Conservation (phyloP, 2,797 vertebrate species). For the Hyperoplus immaculatus region DNA sequence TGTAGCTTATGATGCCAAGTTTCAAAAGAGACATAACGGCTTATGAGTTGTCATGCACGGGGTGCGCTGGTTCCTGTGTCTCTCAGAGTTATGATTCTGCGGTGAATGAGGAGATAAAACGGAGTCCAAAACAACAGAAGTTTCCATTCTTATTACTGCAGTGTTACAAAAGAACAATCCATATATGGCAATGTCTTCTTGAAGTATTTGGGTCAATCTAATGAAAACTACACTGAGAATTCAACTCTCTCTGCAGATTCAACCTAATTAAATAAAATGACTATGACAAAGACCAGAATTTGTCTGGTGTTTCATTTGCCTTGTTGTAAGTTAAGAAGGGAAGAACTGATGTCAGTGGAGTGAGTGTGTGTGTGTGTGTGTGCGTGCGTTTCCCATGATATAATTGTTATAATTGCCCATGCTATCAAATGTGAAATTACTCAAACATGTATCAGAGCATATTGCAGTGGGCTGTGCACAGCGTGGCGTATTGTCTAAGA, state of each 20-base stretch:
- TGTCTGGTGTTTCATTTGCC: no score
- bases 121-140: constrained; percentile 36
- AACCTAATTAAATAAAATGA: constrained; percentile 68
- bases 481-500: background rate
- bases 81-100: constrained; percentile 12
- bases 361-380: constrained; percentile 6
- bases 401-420: no score
- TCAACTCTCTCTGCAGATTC: constrained; percentile 58
- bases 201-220: constrained; percentile 69
- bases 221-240: constrained; percentile 57
- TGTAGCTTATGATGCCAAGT: background rate
- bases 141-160: constrained; percentile 33
- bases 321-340: no score
- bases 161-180: constrained; percentile 57
- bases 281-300: no score
- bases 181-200: constrained; percentile 56
- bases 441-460: background rate
- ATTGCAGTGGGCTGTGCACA: constrained; percentile 4
- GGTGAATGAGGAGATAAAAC: constrained; percentile 35
- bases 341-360: constrained; percentile 22
- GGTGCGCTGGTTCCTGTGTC: background rate
- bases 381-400: background rate
- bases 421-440: background rate
- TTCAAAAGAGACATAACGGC: constrained; percentile 13
- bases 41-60: constrained; percentile 21